Conservation (phyloP, 1,140 invertebrate genomes). For the Zaprionus tsacasi region DNA sequence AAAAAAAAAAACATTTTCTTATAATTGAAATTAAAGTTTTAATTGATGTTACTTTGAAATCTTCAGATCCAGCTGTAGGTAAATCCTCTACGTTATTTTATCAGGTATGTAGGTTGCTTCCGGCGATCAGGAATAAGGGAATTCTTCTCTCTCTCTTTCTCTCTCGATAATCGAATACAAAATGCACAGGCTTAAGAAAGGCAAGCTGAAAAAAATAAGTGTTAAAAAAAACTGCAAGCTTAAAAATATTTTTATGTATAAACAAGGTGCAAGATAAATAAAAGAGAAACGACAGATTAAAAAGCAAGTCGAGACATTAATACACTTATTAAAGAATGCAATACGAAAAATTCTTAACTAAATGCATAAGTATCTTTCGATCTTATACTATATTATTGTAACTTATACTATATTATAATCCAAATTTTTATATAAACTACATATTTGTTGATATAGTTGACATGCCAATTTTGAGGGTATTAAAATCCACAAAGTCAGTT, state of each 20-base stretch:
- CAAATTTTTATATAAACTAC: not conserved
- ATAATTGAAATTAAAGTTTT: not conserved
- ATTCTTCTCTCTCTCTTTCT: slow-evolving; percentile 29
- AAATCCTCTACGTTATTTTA: not conserved
- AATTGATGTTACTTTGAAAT: not conserved
- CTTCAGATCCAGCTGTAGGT: not conserved
- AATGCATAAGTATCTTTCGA: not conserved
- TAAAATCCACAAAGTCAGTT: slow-evolving; percentile 37
- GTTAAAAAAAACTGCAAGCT: slow-evolving; percentile 52
- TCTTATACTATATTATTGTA: not conserved
- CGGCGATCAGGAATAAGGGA: slow-evolving; percentile 40
- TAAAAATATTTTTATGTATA: slow-evolving; percentile 71
- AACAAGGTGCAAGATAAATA: slow-evolving; percentile 71
- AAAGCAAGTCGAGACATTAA: not conserved
- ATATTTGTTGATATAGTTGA: not conserved
- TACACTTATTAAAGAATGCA: not conserved
- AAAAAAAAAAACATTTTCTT: not conserved
- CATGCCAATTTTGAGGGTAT: slow-evolving; percentile 15
- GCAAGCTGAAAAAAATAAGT: slow-evolving; percentile 36
- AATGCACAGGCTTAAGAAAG: slow-evolving; percentile 40
- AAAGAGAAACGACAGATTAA: slow-evolving; percentile 1
- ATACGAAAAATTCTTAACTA: not conserved
- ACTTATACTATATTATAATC: not conserved
- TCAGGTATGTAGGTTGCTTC: slow-evolving; percentile 23
- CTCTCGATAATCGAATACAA: slow-evolving; percentile 55